phyloP scores from a whole-genome alignment of 1,140 invertebrate genomes.

The Pseudobourletiella spinata region DNA sequence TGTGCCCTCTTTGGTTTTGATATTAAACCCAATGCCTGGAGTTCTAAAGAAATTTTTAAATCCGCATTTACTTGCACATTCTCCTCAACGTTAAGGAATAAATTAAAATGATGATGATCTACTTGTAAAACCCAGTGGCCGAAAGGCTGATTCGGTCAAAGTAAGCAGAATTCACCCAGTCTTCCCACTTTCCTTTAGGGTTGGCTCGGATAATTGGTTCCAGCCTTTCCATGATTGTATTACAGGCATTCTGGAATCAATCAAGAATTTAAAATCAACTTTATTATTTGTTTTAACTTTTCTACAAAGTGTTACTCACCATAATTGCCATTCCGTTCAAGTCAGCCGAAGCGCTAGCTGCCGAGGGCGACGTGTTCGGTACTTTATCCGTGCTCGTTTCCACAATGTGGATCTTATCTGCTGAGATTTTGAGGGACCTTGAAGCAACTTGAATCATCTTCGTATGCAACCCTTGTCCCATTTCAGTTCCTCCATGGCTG shows the following conservation, averaged over 20 bases:
- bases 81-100: background rate
- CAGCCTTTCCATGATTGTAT: conserved; percentile 63
- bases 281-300: conserved; percentile 1
- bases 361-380: conserved; percentile 85
- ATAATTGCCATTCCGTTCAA: conserved; percentile 90
- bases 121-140: conserved; percentile 71
- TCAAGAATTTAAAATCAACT: conserved; percentile 26
- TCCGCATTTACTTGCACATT: background rate
- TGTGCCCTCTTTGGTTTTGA: conserved; percentile 57
- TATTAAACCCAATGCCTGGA: conserved; percentile 68
- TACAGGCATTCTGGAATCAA: conserved; percentile 65
- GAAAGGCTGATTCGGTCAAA: conserved; percentile 69
- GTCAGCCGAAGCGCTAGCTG: conserved; percentile 84
- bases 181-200: conserved; percentile 73
- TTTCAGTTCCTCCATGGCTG: conserved; percentile 79
- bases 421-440: conserved; percentile 59
- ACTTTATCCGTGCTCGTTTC: conserved; percentile 90
- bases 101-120: no score
- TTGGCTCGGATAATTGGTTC: conserved; percentile 64
- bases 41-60: conserved; percentile 43
- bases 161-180: conserved; percentile 75
- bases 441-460: conserved; percentile 88
- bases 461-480: conserved; percentile 92
- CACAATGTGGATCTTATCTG: conserved; percentile 69
- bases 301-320: conserved; percentile 43